Percentiles rank a stretch among this genome's conserved stretches.
Evolutionary conservation across 2,888 invertebrate species (phyloP).

Genomic region (Sphaerophoria taeniata): DNA sequence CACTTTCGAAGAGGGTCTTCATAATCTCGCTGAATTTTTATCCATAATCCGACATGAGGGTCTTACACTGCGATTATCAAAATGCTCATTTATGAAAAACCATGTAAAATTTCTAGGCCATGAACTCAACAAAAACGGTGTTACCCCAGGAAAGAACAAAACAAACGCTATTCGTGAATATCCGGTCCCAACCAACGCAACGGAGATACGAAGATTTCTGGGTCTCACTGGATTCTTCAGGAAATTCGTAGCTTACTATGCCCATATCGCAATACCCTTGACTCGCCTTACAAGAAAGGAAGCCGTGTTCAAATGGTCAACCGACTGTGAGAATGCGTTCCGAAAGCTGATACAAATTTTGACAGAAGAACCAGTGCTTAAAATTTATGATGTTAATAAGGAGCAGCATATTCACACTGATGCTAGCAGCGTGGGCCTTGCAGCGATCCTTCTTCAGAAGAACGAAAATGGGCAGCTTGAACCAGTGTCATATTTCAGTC

Average conservation of each 20-base stretch:
- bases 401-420: constrained; percentile 65
- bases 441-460: constrained; percentile 40
- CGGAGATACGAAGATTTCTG: constrained; percentile 76
- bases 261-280: constrained; percentile 75
- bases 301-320: constrained; percentile 53
- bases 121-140: constrained; percentile 74
- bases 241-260: constrained; percentile 76
- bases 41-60: constrained; percentile 41
- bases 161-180: constrained; percentile 75
- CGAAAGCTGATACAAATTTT: too few species aligned
- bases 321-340: constrained; percentile 52
- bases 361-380: constrained; percentile 55
- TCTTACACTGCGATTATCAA: constrained; percentile 67
- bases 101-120: constrained; percentile 76
- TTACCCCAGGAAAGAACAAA: constrained; percentile 76
- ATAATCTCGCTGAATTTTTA: constrained; percentile 53
- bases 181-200: constrained; percentile 74
- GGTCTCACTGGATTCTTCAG: constrained; percentile 78
- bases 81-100: constrained; percentile 75
- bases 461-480: not conserved
- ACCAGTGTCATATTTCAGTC: constrained; percentile 56
- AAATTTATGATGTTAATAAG: constrained; percentile 50
- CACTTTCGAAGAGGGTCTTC: constrained; percentile 50
- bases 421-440: constrained; percentile 50
- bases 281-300: constrained; percentile 66